A percentile compares a stretch with the other conserved stretches of the same genome.
Conservation (phyloP, 1,140 invertebrate genomes). For the Drosophila tristis region DNA sequence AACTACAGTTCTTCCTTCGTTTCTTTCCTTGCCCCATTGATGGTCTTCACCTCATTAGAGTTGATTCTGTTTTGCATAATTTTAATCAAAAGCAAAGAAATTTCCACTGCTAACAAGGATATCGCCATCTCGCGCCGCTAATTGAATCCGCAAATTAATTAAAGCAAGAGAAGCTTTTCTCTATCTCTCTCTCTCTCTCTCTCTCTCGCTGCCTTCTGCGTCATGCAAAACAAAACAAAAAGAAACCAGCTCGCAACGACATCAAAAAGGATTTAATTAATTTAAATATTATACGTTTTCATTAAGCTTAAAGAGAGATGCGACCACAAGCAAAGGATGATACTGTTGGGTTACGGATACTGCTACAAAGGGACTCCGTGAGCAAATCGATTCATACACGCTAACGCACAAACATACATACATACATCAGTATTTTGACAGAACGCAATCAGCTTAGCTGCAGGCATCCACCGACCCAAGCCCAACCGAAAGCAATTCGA, state of each 20-base stretch:
- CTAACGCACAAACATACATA: constrained; percentile 17
- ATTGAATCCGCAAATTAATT: constrained; percentile 65
- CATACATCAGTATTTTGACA: constrained; percentile 61
- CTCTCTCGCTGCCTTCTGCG: neutral
- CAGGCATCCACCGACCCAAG: constrained; percentile 45
- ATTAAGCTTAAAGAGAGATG: constrained; percentile 50
- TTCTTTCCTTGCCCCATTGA: neutral
- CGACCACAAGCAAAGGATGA: constrained; percentile 22
- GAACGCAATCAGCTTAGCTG: constrained; percentile 74
- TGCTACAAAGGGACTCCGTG: constrained; percentile 53
- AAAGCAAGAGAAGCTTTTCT: constrained; percentile 36
- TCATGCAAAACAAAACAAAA: no score
- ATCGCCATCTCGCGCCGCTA: constrained; percentile 31
- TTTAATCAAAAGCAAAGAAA: constrained; percentile 25
- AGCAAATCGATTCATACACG: constrained; percentile 64
- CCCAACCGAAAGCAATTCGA: neutral
- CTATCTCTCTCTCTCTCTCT: constrained; percentile 1
- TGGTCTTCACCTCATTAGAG: neutral
- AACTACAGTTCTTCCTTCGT: neutral
- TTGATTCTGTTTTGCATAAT: constrained; percentile 27
- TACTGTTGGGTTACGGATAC: constrained; percentile 15
- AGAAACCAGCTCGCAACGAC: constrained; percentile 41
- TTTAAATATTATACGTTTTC: constrained; percentile 68
- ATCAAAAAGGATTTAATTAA: constrained; percentile 75
- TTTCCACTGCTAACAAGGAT: constrained; percentile 19